A percentile compares a stretch with the other conserved stretches of the same genome.
These are phyloP conservation scores for Gallinago undulata DNA, from an alignment of 2,113 vertebrate genomes.

Conservation along the genomic window DNA sequence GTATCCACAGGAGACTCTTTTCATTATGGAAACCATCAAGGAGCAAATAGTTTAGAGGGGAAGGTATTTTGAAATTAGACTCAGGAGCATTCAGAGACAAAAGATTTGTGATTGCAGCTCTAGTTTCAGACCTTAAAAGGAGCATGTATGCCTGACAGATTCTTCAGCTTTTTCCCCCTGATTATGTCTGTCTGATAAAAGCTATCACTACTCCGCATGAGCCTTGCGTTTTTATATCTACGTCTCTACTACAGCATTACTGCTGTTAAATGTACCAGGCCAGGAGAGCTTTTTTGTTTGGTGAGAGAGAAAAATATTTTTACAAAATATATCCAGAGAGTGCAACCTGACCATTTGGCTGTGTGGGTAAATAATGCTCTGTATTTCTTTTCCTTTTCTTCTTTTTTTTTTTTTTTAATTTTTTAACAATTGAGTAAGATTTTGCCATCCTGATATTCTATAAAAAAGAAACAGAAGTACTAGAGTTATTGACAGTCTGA, in stretches of 20 bases:
- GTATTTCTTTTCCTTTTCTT: not conserved
- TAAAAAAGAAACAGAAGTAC: not conserved
- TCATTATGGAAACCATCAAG: not conserved
- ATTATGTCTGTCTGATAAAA: not conserved
- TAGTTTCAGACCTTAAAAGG: not conserved
- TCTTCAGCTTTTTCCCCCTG: not conserved
- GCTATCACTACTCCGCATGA: not conserved
- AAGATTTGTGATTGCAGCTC: not conserved
- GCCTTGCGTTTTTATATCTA: not conserved
- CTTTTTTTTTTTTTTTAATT: not conserved
- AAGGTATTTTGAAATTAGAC: conserved; percentile 21
- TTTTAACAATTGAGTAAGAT: not conserved
- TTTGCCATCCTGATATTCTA: not conserved
- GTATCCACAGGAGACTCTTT: not conserved
- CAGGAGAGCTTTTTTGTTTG: not conserved
- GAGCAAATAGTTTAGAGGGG: not conserved
- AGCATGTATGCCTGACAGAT: not conserved
- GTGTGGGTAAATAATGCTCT: not conserved
- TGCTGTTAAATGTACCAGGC: not conserved
- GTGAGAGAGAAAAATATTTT: not conserved
- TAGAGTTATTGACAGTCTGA: not conserved
- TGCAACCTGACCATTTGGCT: not conserved
- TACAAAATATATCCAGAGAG: not conserved
- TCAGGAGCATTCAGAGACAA: not conserved
- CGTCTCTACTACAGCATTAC: not conserved